Percentiles rank a stretch among this genome's conserved stretches.
Evolutionary conservation across 53 echinoderm and acorn worm species (phyloP).

Genomic region (Hippasteria phrygiana): DNA sequence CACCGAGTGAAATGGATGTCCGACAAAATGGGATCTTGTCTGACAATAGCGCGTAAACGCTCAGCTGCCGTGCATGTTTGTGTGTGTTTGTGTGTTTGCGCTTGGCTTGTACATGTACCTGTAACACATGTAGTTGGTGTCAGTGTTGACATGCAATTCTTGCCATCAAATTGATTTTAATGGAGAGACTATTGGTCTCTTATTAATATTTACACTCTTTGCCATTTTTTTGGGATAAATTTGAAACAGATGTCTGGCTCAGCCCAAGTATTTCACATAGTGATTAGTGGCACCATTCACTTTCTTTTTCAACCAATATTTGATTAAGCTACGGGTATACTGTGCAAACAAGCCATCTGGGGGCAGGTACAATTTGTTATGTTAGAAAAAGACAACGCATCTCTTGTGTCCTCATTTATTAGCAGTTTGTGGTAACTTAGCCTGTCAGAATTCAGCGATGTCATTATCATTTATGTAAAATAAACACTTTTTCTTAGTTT

Average conservation of each 20-base stretch:
- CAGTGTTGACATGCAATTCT: conserved; percentile 44
- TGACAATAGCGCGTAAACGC: neutral
- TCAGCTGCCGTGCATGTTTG: conserved; percentile 7
- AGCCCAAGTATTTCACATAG: neutral
- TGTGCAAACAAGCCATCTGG: neutral
- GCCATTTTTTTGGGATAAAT: neutral
- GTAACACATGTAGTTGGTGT: conserved; percentile 23
- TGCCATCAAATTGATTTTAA: conserved; percentile 55
- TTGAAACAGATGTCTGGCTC: neutral
- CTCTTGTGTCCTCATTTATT: too few relatives aligned
- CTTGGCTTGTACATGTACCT: too few relatives aligned
- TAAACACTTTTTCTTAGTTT: too few relatives aligned
- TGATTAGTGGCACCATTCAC: neutral
- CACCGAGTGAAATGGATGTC: conserved; percentile 23
- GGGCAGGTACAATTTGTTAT: too few relatives aligned
- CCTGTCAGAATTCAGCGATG: too few relatives aligned
- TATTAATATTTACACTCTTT: conserved; percentile 31
- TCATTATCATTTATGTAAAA: too few relatives aligned
- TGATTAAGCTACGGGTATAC: neutral
- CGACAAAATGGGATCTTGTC: neutral
- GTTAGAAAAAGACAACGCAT: too few relatives aligned
- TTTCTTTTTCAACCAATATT: neutral
- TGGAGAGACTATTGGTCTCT: conserved; percentile 18
- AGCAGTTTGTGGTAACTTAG: too few relatives aligned
- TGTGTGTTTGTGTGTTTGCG: conserved; percentile 19